Evolutionary conservation across 2,113 vertebrate genomes (phyloP).

Genomic region (Hippolais icterina): DNA sequence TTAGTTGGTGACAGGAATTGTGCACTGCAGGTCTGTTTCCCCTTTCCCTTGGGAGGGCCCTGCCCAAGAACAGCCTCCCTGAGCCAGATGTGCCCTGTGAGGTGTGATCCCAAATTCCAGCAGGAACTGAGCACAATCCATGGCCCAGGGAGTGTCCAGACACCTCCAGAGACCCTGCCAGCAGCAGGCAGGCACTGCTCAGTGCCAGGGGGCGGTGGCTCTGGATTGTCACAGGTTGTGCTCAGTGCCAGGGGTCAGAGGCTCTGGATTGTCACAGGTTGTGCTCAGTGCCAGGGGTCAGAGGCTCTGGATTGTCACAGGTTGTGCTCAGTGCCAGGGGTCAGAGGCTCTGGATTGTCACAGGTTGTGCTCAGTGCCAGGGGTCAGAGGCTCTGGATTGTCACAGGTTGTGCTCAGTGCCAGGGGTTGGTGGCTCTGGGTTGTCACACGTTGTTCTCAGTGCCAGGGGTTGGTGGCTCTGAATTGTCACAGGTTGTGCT

Average conservation of each 20-base stretch:
- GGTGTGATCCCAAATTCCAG: not conserved
- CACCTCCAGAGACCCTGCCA: fast-evolving
- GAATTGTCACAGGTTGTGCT: too few relatives aligned
- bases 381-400: too few relatives aligned
- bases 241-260: too few relatives aligned
- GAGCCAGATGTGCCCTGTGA: not conserved
- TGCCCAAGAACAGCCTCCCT: not conserved
- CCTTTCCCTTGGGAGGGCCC: fast-evolving
- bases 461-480: too few relatives aligned
- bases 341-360: too few relatives aligned
- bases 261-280: not conserved
- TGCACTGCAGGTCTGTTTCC: not conserved
- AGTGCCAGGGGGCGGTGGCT: not conserved
- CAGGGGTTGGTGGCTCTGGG: too few relatives aligned
- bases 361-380: too few relatives aligned
- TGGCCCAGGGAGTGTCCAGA: not conserved
- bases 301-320: not conserved
- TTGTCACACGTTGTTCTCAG: too few relatives aligned
- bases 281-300: not conserved
- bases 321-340: too few relatives aligned
- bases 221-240: too few relatives aligned
- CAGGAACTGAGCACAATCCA: fast-evolving
- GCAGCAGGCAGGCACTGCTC: not conserved
- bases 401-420: not conserved
- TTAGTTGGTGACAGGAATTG: not conserved